phyloP scores from a whole-genome alignment of 2,797 vertebrate genomes.

The Propithecus perrieri region DNA sequence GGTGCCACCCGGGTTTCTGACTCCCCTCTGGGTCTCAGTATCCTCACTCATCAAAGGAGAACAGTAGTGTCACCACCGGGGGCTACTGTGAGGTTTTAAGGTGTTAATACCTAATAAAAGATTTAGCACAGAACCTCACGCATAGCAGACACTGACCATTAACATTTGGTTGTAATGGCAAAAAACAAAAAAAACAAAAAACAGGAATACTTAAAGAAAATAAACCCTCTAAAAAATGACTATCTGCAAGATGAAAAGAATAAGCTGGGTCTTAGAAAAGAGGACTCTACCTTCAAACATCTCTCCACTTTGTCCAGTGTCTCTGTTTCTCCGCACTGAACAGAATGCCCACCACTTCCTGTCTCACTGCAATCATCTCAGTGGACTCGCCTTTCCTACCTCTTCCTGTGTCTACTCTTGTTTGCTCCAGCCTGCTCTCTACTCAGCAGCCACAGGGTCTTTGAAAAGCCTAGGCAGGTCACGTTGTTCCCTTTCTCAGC shows the following conservation, averaged over 20 bases:
- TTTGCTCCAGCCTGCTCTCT: neutral
- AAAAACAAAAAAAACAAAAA: neutral
- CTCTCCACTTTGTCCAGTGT: neutral
- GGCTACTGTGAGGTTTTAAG: neutral
- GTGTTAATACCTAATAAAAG: neutral
- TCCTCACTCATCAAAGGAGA: neutral
- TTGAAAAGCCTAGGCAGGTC: neutral
- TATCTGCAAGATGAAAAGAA: neutral
- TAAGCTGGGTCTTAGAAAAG: neutral
- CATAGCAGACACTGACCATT: too few species aligned
- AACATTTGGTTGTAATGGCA: neutral
- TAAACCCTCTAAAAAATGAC: neutral
- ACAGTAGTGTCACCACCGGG: too few species aligned
- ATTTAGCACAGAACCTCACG: neutral
- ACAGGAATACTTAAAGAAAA: neutral
- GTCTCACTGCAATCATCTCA: neutral
- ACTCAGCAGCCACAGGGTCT: neutral
- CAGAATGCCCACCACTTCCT: neutral
- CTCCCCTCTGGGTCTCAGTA: neutral
- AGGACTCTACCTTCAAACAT: neutral
- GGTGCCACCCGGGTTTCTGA: neutral
- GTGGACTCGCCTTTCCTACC: accelerated
- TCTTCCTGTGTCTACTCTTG: neutral
- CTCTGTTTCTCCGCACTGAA: neutral
- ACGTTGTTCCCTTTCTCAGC: neutral